Evolutionary conservation across 2,797 vertebrate genomes (phyloP).

Genomic region (Chrosomus eos): DNA sequence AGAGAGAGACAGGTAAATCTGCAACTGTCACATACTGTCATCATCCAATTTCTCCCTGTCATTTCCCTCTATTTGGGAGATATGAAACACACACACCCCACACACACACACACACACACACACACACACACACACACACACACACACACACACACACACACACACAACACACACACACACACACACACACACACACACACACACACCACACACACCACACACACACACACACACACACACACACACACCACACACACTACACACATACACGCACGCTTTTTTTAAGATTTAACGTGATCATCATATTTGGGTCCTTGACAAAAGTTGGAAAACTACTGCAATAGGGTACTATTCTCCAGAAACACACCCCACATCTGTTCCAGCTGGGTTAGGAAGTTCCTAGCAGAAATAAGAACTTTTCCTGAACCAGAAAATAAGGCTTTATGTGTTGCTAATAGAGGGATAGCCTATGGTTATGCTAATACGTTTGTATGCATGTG

Average conservation of each 20-base stretch:
- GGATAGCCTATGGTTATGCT: background rate
- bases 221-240: too few relatives aligned
- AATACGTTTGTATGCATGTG: constrained; percentile 10
- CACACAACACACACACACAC: too few relatives aligned
- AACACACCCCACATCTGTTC: background rate
- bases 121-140: too few relatives aligned
- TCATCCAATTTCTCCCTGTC: background rate
- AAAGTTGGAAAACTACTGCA: background rate
- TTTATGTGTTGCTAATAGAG: background rate
- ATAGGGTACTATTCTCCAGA: background rate
- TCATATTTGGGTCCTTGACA: background rate
- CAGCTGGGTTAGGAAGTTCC: background rate
- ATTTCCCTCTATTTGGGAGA: background rate
- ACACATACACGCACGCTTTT: too few relatives aligned
- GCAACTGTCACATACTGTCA: constrained; percentile 12
- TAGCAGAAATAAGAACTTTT: background rate
- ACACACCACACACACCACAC: too few relatives aligned
- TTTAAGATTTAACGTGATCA: too few relatives aligned
- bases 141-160: too few relatives aligned
- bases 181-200: too few relatives aligned
- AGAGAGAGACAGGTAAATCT: background rate
- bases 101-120: too few relatives aligned
- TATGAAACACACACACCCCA: too few relatives aligned
- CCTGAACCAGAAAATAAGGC: constrained; percentile 7
- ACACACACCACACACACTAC: too few relatives aligned